phyloP scores from a whole-genome alignment of 2,797 vertebrate genomes.

The Poliocrania exsul region DNA sequence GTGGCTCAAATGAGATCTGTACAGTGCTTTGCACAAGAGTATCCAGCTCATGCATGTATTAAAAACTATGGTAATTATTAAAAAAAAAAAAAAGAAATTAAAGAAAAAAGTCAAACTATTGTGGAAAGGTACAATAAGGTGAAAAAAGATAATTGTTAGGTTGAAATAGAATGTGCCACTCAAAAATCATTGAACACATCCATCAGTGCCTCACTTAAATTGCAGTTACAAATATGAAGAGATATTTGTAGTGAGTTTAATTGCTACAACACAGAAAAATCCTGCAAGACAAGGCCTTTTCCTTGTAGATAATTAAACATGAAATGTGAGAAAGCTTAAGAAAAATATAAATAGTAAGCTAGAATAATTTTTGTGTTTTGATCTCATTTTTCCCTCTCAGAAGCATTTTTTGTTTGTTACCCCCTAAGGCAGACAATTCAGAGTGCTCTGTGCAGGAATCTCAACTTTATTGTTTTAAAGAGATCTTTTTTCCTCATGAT shows the following conservation, averaged over 20 bases:
- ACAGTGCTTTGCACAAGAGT: background rate
- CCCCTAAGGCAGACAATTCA: background rate
- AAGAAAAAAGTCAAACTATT: no score
- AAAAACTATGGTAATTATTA: background rate
- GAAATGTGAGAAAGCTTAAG: background rate
- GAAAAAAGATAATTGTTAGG: background rate
- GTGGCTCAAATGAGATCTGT: background rate
- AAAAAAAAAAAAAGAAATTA: background rate
- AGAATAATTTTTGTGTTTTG: background rate
- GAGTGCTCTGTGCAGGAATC: background rate
- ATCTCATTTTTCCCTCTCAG: background rate
- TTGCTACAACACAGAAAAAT: background rate
- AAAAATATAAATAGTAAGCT: background rate
- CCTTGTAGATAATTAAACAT: background rate
- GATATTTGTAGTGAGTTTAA: conserved; percentile 3
- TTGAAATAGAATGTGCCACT: background rate
- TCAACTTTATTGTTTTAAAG: background rate
- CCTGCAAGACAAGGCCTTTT: background rate
- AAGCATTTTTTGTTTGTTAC: background rate
- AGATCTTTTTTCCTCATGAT: background rate
- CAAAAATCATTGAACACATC: conserved; percentile 8
- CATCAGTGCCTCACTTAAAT: background rate
- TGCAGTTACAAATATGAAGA: conserved; percentile 9
- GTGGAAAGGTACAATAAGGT: background rate
- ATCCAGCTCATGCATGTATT: background rate